phyloP scores from a whole-genome alignment of 2,797 vertebrate genomes.

The Intellagama lesueurii region DNA sequence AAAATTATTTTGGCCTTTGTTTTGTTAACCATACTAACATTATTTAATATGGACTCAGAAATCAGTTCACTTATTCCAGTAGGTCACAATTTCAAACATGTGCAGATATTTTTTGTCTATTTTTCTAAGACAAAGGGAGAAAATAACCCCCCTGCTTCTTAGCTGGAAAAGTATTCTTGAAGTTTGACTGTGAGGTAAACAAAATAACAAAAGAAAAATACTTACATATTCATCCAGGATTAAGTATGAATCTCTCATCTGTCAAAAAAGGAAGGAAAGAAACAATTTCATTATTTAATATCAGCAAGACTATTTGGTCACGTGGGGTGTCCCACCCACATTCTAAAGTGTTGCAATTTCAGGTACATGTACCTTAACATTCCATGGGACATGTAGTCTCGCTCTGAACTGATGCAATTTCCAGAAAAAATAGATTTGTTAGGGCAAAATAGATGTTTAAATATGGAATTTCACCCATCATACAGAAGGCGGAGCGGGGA shows the following conservation, averaged over 20 bases:
- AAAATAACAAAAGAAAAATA: constrained; percentile 43
- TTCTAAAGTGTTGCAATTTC: not conserved
- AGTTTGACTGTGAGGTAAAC: not conserved
- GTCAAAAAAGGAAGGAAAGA: constrained; percentile 56
- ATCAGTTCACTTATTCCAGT: not conserved
- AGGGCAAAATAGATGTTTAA: not conserved
- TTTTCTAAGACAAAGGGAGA: not conserved
- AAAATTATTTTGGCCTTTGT: too few relatives aligned
- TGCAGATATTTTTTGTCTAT: too few relatives aligned
- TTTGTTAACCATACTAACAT: not conserved
- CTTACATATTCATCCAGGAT: constrained; percentile 98
- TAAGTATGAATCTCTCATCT: constrained; percentile 98
- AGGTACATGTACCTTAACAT: not conserved
- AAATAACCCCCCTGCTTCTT: not conserved
- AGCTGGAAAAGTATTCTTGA: not conserved
- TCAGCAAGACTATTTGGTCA: not conserved
- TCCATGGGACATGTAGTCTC: not conserved
- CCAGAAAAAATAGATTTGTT: not conserved
- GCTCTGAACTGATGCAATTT: not conserved
- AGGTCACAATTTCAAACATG: not conserved
- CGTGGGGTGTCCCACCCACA: not conserved
- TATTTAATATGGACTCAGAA: not conserved
- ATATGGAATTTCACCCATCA: not conserved
- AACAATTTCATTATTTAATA: not conserved
- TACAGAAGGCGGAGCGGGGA: not conserved